Evolutionary conservation across 1,140 invertebrate species (phyloP), one percentile per base, ranked within the genome.

Genomic region (Brachionus asplanchnoidis): DNA sequence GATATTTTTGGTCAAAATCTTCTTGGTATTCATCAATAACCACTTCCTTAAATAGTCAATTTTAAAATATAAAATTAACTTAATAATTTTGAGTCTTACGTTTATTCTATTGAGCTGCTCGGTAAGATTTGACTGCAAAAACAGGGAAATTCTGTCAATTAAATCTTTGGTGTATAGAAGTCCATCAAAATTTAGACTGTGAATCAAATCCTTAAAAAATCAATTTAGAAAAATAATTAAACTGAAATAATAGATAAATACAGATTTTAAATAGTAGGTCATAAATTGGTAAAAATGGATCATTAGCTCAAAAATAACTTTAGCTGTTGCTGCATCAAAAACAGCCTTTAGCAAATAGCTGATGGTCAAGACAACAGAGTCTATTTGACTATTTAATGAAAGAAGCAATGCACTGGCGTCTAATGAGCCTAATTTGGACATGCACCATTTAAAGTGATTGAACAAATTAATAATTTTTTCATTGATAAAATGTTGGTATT

Each of bases 281-380:
- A 77, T 20, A 50, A 77, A 77, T 20, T 77, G n/a, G 14, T 77
- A 77, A 77, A 77, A 77, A 7, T 77, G n/a, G 26, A 77, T 50
- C 73, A 77, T 77, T 23, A 77, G 32, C 12, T 50, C 44, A 50
- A 77, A 77, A 50, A 53, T 77, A 20, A 77, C 20, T 28, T 50
- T 50, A 1, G 73, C 42, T 23, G 73, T 77, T 14, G 42, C 20
- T 26, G 44, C 20, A 50, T 50, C 44, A 77, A 50, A 77, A 11
- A 77, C 73, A 0, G 73, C 26, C 46, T 28, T 77, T 12, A 77
- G 46, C 3, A 77, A 50, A 50, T n/a, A 50, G 20, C 20, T 50
- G 9, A 77, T 46, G 46, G 20, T 28, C 73, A 77, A 50, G 11
- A 50, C 20, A 3, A 77, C 8, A 12, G 8, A 36, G 20, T 77